These are phyloP conservation scores for Hippocampus abdominalis DNA, from an alignment of 2,113 vertebrate genomes.

Conservation along the genomic window DNA sequence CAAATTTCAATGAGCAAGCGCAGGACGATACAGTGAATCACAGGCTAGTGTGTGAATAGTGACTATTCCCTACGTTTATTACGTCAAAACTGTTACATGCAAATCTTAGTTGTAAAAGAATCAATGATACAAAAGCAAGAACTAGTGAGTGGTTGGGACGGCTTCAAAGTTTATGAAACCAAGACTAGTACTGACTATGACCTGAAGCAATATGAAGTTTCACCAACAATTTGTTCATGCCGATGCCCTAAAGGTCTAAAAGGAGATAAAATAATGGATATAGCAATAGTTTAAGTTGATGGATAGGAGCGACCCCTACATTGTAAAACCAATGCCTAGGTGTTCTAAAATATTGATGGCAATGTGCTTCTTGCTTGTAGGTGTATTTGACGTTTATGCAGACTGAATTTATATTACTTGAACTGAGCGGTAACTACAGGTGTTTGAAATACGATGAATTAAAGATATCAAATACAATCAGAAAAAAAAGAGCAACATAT, in stretches of 20 bases:
- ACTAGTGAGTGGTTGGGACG: constrained; percentile 11
- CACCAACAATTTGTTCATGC: not conserved
- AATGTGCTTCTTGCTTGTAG: not conserved
- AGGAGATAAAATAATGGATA: not conserved
- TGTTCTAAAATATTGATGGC: constrained; percentile 9
- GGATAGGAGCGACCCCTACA: not conserved
- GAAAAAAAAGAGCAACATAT: constrained; percentile 41
- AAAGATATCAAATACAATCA: constrained; percentile 33
- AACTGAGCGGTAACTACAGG: not conserved
- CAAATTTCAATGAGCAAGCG: constrained; percentile 55
- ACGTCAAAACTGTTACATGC: constrained; percentile 19
- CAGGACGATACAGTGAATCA: constrained; percentile 24
- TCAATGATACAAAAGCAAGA: constrained; percentile 23
- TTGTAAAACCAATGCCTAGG: not conserved
- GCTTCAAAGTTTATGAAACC: not conserved
- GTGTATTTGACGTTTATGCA: not conserved
- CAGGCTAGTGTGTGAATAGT: constrained; percentile 12
- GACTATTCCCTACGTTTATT: not conserved
- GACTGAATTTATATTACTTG: constrained; percentile 8
- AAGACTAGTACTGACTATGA: not conserved
- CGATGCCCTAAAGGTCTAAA: not conserved
- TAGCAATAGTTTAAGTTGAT: not conserved
- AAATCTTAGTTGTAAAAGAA: constrained; percentile 15
- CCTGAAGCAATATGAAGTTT: not conserved
- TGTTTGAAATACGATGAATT: constrained; percentile 8